Evolutionary conservation across 2,113 vertebrate genomes (phyloP), one percentile per base, ranked within the genome.

Genomic region (Sinocyclocheilus grahami): DNA sequence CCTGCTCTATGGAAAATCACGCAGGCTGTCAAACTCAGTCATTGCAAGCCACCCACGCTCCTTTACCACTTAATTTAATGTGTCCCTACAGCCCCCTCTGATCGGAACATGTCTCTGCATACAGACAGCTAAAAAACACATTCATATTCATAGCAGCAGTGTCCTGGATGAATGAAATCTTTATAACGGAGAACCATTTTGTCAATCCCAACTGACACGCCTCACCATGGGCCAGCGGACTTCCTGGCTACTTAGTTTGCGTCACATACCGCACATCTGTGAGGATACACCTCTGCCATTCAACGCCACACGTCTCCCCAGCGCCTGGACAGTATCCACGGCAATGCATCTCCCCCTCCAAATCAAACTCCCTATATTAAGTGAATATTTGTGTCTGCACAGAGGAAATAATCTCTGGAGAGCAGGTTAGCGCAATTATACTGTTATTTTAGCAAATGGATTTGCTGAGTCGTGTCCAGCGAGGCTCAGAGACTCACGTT

Each of bases 401-500:
- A 84, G 53, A 80, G 53, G 86, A 88, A 90, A 87, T 83, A 86
- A 91, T 86, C 88, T 89, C 87, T 37, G 4, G 85, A 87, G 85
- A 92, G 86, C 14, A 85, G 81, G 85, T 89, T 87, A 55, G 62
- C 58, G 83, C 86, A 86, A 77, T 90, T 76, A 90, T 81, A 1
- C 5, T 90, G 91, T 92, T 92, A 89, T 86, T 91, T 90, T 91
- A 91, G 89, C 83, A 90, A 92, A 92, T 90, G 89, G 90, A 90
- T 83, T 90, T 37, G 63, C 86, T 91, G 91, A 91, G 87, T 89
- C 30, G 39, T 75, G 69, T 91, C 90, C 89, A 92, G 90, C 86
- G 42, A 22, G 16, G 84, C 69, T 83, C 87, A 78, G 55, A 69
- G 65, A 69, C 75, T 89, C 85, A n/a, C 67, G 82, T 86, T 89